Conservation (phyloP, 2,888 invertebrate species). For the Pyrgus malvae region DNA sequence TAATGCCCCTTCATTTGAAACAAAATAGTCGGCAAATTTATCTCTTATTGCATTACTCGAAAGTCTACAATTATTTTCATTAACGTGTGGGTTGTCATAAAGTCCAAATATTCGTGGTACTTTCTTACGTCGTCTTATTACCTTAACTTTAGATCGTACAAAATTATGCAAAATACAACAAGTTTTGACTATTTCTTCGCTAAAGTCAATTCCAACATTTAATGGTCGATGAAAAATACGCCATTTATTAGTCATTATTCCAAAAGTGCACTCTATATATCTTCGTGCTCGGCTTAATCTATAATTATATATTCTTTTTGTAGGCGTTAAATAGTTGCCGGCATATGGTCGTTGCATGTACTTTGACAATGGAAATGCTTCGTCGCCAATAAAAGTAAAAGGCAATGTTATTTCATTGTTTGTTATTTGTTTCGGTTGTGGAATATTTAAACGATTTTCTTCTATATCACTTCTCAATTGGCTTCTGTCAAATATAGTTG, state of each 20-base stretch:
- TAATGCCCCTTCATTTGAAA: slow-evolving; percentile 30
- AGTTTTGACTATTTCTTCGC: slow-evolving; percentile 31
- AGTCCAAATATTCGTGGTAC: slow-evolving; percentile 30
- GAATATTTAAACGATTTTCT: slow-evolving; percentile 29
- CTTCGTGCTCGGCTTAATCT: slow-evolving; percentile 17
- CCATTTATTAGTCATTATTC: slow-evolving; percentile 29
- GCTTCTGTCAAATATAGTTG: slow-evolving; percentile 30
- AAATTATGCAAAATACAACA: too few species aligned
- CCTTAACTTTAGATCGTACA: too few species aligned
- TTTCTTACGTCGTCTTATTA: slow-evolving; percentile 23
- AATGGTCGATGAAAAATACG: slow-evolving; percentile 31
- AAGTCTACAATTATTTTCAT: slow-evolving; percentile 22
- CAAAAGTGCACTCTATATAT: slow-evolving; percentile 29
- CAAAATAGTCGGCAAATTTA: slow-evolving; percentile 27
- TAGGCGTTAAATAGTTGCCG: slow-evolving; percentile 12
- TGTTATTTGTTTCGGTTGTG: slow-evolving; percentile 23
- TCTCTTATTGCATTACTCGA: slow-evolving; percentile 18
- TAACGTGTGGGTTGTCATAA: slow-evolving; percentile 30
- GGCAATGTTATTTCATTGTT: too few species aligned
- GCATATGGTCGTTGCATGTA: slow-evolving; percentile 32
- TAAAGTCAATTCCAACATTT: slow-evolving; percentile 22
- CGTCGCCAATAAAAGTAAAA: too few species aligned
- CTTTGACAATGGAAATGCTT: slow-evolving; percentile 30
- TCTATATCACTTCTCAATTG: slow-evolving; percentile 19
- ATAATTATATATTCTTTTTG: slow-evolving; percentile 31